Conservation (phyloP, 2,797 vertebrate genomes). For the Gambusia yucatana region DNA sequence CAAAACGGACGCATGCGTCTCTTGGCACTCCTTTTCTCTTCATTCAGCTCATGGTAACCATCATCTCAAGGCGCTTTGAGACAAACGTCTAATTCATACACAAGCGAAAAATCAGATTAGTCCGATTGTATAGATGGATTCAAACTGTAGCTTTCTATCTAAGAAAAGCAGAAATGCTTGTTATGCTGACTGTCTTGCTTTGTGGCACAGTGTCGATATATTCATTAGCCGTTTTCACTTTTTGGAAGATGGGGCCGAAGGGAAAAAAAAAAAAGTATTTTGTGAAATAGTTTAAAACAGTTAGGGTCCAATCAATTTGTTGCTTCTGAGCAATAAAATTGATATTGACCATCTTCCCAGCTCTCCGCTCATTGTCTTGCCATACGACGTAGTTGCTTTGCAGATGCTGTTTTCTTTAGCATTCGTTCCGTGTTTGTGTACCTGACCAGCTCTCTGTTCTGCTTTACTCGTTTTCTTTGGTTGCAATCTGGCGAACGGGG, state of each 20-base stretch:
- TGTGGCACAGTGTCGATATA: neutral
- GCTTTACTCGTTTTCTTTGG: neutral
- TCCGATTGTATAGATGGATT: neutral
- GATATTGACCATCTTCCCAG: neutral
- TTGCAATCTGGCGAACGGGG: conserved; percentile 16
- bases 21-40: too few species aligned
- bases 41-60: too few species aligned
- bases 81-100: neutral
- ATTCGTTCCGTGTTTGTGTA: conserved; percentile 6
- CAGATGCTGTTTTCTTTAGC: conserved; percentile 18
- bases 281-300: neutral
- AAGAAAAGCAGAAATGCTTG: too few species aligned
- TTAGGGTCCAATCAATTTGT: neutral
- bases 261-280: neutral
- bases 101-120: neutral
- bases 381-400: neutral
- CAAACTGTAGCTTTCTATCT: neutral
- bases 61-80: neutral
- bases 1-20: too few species aligned
- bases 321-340: neutral
- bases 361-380: neutral
- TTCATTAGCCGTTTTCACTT: neutral
- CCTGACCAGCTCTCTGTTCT: neutral
- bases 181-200: neutral
- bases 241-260: neutral